Base-by-base conservation (phyloP, 2,113 vertebrate species). In the Gadus chalcogrammus region DNA sequence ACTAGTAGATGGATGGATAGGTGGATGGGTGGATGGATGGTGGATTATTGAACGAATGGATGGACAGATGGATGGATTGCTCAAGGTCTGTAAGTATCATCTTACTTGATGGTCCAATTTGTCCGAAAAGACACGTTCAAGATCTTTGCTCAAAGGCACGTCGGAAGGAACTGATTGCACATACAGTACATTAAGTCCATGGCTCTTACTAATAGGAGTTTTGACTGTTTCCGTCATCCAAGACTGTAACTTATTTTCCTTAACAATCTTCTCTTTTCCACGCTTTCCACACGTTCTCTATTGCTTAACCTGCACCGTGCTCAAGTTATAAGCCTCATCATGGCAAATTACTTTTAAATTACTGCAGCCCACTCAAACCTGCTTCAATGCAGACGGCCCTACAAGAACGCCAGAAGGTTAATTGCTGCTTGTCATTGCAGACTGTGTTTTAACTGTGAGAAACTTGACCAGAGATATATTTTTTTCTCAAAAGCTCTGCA, bases 341-440 rank as follows among this genome's bases (percentile, higher is more conserved):
- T 66, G 64, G 31, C 52, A 71, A 78, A 83, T 81, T 79, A 75
- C 66, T 67, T 65, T 35, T 60, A 77, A 70, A 81, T 81, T 71
- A 73, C 68, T 63, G 77, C 61, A 56, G 2, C 63, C 70, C 64
- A 55, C 81, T 76, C 38, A 38, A 38, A 22, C 61, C 71, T 28
- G 15, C 53, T 79, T 79, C 65, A 76, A 67, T 71, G 61, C 35
- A 15, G 31, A 17, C 2, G 61, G 64, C 64, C 11, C 66, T 74
- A 65, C 62, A 52, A 52, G 71, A 56, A 56, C 77, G 65, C 13
- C 58, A 62, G 22, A 70, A 70, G 77, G 75, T 80, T 83, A 83
- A 83, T 69, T 77, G 69, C 70, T 18, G 79, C 66, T 15, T 31
- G 52, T 70, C 72, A 62, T 72, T 69, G 61, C 67, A 76, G 24